Percentiles rank a stretch among this genome's conserved stretches.
These are phyloP conservation scores for Alouatta palliata DNA, from an alignment of 2,113 vertebrate genomes.

Conservation along the genomic window DNA sequence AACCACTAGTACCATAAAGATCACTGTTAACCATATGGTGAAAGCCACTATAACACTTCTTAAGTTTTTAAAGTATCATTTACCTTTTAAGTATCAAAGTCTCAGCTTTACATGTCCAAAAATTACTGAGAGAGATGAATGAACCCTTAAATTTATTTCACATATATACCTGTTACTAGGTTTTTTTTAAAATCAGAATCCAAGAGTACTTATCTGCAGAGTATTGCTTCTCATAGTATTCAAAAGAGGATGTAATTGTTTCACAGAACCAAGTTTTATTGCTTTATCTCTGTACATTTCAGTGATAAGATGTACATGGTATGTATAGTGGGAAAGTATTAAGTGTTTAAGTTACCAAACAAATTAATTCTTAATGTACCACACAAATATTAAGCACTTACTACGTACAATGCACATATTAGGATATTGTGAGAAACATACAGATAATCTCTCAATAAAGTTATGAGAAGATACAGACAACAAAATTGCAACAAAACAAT, in stretches of 20 bases:
- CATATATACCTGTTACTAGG: not conserved
- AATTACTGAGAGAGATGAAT: not conserved
- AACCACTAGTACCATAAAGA: slow-evolving; percentile 4
- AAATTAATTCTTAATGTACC: not conserved
- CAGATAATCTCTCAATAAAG: not conserved
- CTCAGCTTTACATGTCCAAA: not conserved
- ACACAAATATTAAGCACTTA: not conserved
- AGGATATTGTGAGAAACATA: not conserved
- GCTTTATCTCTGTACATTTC: not conserved
- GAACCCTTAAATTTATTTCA: not conserved
- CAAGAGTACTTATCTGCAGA: not conserved
- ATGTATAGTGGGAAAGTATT: not conserved
- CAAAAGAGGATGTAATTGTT: not conserved
- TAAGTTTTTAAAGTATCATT: not conserved
- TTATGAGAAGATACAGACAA: not conserved
- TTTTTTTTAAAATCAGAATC: not conserved
- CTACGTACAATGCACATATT: not conserved
- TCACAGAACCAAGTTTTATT: not conserved
- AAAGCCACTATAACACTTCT: not conserved
- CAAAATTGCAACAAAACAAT: not conserved
- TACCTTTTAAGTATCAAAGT: not conserved
- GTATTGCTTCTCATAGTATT: not conserved
- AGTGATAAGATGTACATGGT: not conserved
- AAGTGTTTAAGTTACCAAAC: not conserved
- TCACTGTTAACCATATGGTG: not conserved